A percentile compares a stretch with the other conserved stretches of the same genome.
Evolutionary conservation across 2,888 invertebrate genomes (phyloP).

Genomic region (Noctua fimbriata): DNA sequence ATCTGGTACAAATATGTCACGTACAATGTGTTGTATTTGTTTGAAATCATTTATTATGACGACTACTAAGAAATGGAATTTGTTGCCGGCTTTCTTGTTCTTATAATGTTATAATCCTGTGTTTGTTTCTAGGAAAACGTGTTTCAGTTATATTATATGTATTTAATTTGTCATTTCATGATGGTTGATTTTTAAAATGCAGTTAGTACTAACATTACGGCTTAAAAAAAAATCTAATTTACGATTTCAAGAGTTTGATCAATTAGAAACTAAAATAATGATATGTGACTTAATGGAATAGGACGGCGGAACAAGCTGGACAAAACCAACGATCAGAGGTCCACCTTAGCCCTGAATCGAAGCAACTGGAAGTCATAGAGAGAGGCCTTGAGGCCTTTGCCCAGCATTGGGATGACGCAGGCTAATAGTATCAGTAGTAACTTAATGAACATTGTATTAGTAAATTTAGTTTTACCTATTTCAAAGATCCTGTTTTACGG

Average conservation of each 20-base stretch:
- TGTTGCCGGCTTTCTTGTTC: conserved; percentile 8
- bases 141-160: background rate
- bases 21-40: conserved; percentile 60
- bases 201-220: background rate
- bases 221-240: background rate
- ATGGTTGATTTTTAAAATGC: background rate
- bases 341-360: background rate
- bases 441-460: background rate
- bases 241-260: background rate
- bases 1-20: conserved; percentile 63
- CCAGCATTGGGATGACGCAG: background rate
- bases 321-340: background rate
- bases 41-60: conserved; percentile 58
- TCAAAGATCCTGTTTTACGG: background rate
- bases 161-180: background rate
- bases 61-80: conserved; percentile 38
- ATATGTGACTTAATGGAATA: background rate
- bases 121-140: conserved; percentile 19
- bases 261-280: background rate
- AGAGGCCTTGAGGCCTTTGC: background rate
- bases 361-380: too few relatives aligned
- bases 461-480: background rate
- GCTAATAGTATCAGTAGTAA: background rate
- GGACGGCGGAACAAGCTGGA: background rate
- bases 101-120: conserved; percentile 12